Percentiles rank a stretch among this genome's conserved stretches.
phyloP scores from a whole-genome alignment of 2,113 vertebrate species.

The Otus sunia region DNA sequence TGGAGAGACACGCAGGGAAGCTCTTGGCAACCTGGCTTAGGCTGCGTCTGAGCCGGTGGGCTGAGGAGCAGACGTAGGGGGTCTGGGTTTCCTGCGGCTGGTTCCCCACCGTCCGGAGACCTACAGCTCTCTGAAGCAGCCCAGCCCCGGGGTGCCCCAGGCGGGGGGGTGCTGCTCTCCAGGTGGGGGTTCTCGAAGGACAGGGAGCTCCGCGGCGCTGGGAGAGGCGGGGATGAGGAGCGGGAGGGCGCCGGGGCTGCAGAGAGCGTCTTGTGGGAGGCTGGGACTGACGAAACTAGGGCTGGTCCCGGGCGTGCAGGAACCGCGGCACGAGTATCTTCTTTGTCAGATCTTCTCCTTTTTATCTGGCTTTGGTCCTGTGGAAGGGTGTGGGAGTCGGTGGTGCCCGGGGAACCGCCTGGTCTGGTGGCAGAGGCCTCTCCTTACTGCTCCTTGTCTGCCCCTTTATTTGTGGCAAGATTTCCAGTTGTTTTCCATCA shows the following conservation, averaged over 20 bases:
- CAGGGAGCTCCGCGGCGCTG: rapidly evolving
- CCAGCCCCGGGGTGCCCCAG: background rate
- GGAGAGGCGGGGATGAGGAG: rapidly evolving
- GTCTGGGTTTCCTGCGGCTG: background rate
- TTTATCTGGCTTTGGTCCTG: background rate
- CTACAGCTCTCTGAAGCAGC: no score
- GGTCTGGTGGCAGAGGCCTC: background rate
- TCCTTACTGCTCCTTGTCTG: background rate
- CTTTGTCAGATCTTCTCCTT: background rate
- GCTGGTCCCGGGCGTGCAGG: background rate
- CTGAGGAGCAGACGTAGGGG: background rate
- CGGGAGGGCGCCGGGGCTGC: rapidly evolving
- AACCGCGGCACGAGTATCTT: rapidly evolving
- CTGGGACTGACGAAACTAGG: background rate
- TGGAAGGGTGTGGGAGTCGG: background rate
- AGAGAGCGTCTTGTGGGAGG: no score
- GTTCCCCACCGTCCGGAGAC: background rate
- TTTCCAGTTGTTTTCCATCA: background rate
- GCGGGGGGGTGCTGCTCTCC: background rate
- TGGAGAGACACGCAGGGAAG: background rate
- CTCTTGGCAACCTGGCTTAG: background rate
- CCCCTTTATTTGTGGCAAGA: rapidly evolving
- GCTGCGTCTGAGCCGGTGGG: background rate
- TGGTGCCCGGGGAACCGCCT: background rate
- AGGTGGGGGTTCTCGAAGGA: rapidly evolving